Evolutionary conservation across 1,140 invertebrate species (phyloP).

Genomic region (Musca domestica): DNA sequence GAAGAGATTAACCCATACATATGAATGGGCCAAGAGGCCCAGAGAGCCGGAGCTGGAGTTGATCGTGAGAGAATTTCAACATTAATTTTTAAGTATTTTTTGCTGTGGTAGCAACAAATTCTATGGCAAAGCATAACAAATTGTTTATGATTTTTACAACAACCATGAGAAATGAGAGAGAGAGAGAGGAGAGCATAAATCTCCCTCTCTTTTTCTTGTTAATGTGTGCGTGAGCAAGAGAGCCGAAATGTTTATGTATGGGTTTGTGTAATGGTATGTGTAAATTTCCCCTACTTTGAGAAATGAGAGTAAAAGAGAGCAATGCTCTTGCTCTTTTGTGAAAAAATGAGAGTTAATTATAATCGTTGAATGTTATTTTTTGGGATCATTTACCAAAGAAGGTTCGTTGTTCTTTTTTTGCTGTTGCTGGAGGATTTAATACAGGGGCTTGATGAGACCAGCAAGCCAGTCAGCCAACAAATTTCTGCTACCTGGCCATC

Average conservation of each 20-base stretch:
- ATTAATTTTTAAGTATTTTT: too few relatives aligned
- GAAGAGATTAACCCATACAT: not conserved
- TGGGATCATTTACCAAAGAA: not conserved
- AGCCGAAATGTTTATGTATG: not conserved
- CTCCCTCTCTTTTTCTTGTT: not conserved
- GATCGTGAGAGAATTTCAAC: too few relatives aligned
- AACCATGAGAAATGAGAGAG: not conserved
- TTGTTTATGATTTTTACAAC: too few relatives aligned
- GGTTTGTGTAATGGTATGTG: not conserved
- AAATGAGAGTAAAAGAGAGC: not conserved
- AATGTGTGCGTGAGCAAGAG: not conserved
- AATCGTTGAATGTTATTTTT: not conserved
- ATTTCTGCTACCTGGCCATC: not conserved
- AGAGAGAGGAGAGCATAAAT: not conserved
- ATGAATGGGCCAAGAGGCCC: not conserved
- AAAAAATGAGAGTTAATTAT: not conserved
- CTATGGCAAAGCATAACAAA: too few relatives aligned
- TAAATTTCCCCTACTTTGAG: constrained; percentile 9
- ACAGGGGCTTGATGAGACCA: not conserved
- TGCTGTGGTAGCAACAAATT: too few relatives aligned
- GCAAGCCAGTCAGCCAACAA: too few relatives aligned
- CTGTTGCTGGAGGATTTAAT: not conserved
- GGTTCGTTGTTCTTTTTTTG: constrained; percentile 10
- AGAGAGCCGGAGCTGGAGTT: not conserved
- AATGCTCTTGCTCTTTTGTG: not conserved